These are phyloP conservation scores for Oxyura jamaicensis DNA, from an alignment of 2,113 vertebrate genomes.

Conservation along the genomic window DNA sequence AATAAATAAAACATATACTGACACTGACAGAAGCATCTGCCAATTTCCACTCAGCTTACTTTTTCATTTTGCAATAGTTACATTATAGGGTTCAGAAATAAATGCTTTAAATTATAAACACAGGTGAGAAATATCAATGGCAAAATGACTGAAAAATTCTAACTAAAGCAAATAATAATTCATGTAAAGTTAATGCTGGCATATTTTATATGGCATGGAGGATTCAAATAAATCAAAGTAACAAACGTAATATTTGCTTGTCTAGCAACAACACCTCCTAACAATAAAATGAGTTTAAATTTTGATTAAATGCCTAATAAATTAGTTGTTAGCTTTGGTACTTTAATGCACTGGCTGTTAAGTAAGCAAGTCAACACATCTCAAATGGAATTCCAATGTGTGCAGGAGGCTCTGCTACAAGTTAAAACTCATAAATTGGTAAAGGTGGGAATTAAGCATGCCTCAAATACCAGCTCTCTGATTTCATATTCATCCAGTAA, in stretches of 20 bases:
- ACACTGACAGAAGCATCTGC: background rate
- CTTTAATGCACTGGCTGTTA: conserved; percentile 56
- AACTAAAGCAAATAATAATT: conserved; percentile 16
- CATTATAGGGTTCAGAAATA: background rate
- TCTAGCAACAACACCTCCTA: conserved; percentile 19
- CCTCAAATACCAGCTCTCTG: background rate
- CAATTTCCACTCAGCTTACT: background rate
- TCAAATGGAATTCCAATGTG: background rate
- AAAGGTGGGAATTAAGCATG: conserved; percentile 1
- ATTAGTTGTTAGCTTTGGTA: conserved; percentile 46
- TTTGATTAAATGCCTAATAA: conserved; percentile 50
- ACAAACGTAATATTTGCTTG: conserved; percentile 39
- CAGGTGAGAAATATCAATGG: background rate
- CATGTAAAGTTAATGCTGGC: conserved; percentile 11
- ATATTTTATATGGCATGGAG: conserved; percentile 14
- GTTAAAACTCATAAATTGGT: conserved; percentile 8
- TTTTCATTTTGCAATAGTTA: background rate
- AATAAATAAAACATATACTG: background rate
- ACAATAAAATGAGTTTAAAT: conserved; percentile 39
- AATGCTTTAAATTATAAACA: background rate
- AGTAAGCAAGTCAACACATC: conserved; percentile 32
- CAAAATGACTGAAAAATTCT: background rate
- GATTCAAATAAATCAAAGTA: conserved; percentile 47
- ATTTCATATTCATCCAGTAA: conserved; percentile 8
- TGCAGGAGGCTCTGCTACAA: background rate